Percentiles rank a stretch among this genome's conserved stretches.
Evolutionary conservation across 2,888 invertebrate genomes (phyloP).

Genomic region (Oasisia sp.): DNA sequence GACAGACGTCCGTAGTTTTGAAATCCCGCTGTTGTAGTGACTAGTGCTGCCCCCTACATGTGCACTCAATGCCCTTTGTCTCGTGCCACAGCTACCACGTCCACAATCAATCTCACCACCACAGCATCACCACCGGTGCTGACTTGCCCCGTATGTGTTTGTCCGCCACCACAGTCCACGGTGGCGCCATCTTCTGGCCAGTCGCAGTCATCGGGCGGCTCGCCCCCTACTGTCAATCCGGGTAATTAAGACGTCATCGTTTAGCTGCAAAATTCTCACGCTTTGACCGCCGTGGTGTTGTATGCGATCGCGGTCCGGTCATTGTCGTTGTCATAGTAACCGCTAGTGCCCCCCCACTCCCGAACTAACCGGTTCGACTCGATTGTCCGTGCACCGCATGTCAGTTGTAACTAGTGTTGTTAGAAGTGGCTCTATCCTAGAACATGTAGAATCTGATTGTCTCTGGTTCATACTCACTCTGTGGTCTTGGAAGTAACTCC

Average conservation of each 20-base stretch:
- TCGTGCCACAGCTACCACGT: slow-evolving; percentile 9
- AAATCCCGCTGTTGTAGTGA: background rate
- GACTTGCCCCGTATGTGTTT: slow-evolving; percentile 1
- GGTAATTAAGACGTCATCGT: background rate
- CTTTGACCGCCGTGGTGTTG: background rate
- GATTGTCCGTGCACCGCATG: background rate
- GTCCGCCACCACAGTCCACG: background rate
- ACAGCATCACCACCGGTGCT: background rate
- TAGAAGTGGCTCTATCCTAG: background rate
- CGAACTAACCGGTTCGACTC: background rate
- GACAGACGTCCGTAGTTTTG: background rate
- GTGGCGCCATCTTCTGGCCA: slow-evolving; percentile 6
- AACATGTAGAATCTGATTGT: background rate
- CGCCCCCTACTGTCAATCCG: slow-evolving; percentile 12
- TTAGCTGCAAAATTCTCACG: background rate
- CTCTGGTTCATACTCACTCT: background rate
- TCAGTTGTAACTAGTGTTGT: background rate
- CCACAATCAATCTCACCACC: background rate
- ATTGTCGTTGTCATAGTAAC: background rate
- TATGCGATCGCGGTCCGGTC: background rate
- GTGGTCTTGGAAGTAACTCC: background rate
- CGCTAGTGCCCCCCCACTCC: background rate
- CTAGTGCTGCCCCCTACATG: background rate
- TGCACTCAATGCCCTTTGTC: background rate
- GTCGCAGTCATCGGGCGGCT: background rate